These are phyloP conservation scores for Discoglossus pictus DNA, from an alignment of 2,797 vertebrate species.

Conservation along the genomic window DNA sequence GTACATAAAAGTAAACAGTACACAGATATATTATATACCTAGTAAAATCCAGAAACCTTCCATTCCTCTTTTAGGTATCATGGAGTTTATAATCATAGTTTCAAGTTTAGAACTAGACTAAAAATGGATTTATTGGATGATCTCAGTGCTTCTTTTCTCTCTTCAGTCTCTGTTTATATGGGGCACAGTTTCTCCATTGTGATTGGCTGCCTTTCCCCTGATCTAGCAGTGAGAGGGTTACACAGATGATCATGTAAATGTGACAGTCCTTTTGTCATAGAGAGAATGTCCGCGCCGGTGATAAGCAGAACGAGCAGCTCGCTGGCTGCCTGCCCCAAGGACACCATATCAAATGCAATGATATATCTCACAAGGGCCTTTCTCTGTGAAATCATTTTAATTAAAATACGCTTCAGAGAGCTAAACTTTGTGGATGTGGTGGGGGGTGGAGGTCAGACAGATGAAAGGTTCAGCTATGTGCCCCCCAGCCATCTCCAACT, in stretches of 20 bases:
- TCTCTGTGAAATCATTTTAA: constrained; percentile 36
- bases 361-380: constrained; percentile 19
- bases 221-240: neutral
- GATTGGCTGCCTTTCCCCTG: neutral
- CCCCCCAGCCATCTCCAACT: constrained; percentile 28
- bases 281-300: constrained; percentile 29
- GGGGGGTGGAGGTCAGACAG: constrained; percentile 12
- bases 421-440: constrained; percentile 23
- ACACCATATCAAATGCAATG: constrained; percentile 34
- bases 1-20: no score
- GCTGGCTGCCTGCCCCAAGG: constrained; percentile 41
- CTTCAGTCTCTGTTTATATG: no score
- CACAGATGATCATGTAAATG: constrained; percentile 1
- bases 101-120: no score
- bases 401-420: constrained; percentile 29
- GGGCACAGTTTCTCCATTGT: neutral
- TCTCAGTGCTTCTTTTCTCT: no score
- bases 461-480: constrained; percentile 33
- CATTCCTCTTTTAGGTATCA: no score
- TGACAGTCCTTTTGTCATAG: constrained; percentile 34
- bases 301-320: constrained; percentile 7
- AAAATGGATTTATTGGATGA: no score
- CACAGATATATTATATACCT: no score
- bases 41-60: no score
- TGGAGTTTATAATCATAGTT: no score